Evolutionary conservation across 2,113 vertebrate species (phyloP).

Genomic region (Archocentrus centrarchus): DNA sequence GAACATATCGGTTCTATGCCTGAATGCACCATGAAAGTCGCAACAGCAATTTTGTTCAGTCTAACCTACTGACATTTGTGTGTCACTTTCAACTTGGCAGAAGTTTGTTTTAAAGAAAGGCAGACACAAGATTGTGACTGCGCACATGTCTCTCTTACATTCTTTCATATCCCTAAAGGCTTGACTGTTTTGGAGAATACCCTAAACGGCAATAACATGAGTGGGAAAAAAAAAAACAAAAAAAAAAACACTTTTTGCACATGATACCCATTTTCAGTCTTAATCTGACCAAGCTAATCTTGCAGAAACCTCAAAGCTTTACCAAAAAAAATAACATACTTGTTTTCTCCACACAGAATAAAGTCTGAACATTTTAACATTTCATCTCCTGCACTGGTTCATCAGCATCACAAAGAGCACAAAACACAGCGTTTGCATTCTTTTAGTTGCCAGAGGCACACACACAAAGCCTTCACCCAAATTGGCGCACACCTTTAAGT

Average conservation of each 20-base stretch:
- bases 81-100: neutral
- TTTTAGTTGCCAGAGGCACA: neutral
- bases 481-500: neutral
- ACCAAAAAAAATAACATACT: neutral
- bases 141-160: slow-evolving; percentile 8
- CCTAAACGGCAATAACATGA: slow-evolving; percentile 1
- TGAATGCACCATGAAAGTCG: neutral
- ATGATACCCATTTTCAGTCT: neutral
- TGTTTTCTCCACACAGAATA: neutral
- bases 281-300: neutral
- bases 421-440: neutral
- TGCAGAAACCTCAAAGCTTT: neutral
- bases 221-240: neutral
- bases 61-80: neutral
- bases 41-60: neutral
- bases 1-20: neutral
- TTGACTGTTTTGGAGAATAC: neutral
- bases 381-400: neutral
- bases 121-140: slow-evolving; percentile 6
- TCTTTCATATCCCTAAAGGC: neutral
- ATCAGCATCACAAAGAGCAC: slow-evolving; percentile 1
- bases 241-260: neutral
- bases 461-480: neutral
- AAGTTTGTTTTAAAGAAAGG: slow-evolving; percentile 4
- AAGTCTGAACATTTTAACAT: slow-evolving; percentile 2